Conservation (phyloP, 2,797 vertebrate genomes). For the Syndactyla subalaris region DNA sequence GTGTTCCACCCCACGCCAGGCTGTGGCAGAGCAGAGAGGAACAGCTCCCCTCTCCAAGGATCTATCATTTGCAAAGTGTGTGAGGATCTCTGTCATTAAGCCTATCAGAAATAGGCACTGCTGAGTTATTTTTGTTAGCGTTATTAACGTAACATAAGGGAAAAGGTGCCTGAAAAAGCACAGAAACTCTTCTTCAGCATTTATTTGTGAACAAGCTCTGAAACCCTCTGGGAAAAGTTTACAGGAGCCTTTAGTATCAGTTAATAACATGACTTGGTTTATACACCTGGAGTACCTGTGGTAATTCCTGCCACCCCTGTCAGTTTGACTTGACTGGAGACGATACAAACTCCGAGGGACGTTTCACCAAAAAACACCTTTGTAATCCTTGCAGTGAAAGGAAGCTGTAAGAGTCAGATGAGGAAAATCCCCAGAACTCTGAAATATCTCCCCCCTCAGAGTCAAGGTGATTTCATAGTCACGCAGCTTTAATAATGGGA, state of each 20-base stretch:
- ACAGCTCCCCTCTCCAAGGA: background rate
- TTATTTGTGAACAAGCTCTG: background rate
- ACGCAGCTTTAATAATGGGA: background rate
- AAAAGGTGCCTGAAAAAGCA: background rate
- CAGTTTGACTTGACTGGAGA: background rate
- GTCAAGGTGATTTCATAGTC: conserved; percentile 46
- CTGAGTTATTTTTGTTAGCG: background rate
- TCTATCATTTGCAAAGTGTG: background rate
- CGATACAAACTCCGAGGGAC: background rate
- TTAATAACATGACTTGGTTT: background rate
- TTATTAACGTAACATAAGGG: background rate
- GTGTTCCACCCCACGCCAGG: fast-evolving
- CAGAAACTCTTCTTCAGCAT: background rate
- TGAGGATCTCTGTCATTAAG: background rate
- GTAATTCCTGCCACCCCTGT: background rate
- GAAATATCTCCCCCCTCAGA: background rate
- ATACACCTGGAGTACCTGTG: background rate
- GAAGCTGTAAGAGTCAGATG: background rate
- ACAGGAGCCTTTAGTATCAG: background rate
- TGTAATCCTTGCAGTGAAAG: background rate
- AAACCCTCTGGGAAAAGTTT: background rate
- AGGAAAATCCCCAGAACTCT: conserved; percentile 30
- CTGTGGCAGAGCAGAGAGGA: background rate
- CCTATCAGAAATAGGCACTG: background rate
- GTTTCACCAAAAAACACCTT: background rate